phyloP scores from a whole-genome alignment of 2,113 vertebrate genomes.

The Mirza zaza region DNA sequence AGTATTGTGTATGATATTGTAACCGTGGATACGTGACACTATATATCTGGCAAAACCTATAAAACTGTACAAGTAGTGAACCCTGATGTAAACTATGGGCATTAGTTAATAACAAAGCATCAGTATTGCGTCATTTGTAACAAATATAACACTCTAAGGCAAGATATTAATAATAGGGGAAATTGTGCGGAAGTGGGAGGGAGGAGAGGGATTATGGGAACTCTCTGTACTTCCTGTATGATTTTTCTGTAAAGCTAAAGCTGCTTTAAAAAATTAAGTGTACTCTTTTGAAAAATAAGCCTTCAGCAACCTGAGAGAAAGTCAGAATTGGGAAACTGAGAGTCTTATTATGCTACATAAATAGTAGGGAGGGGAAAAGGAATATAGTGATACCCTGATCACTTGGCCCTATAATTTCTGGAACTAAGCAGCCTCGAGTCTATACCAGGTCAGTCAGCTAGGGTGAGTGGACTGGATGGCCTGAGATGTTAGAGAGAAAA shows the following conservation, averaged over 20 bases:
- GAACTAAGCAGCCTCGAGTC: background rate
- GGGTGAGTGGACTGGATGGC: background rate
- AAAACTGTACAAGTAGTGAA: background rate
- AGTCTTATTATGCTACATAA: background rate
- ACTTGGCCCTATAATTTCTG: background rate
- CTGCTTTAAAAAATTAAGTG: background rate
- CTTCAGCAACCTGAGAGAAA: background rate
- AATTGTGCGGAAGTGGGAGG: background rate
- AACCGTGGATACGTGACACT: rapidly evolving
- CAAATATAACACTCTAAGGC: no score
- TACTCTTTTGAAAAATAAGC: background rate
- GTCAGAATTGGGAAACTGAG: background rate
- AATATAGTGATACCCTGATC: background rate
- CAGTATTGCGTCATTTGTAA: background rate
- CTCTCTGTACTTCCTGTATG: background rate
- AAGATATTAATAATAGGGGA: background rate
- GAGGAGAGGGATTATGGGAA: rapidly evolving
- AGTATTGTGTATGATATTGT: background rate
- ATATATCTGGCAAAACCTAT: background rate
- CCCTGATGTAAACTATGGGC: background rate
- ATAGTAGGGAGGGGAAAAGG: no score
- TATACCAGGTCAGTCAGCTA: background rate
- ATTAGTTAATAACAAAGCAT: background rate
- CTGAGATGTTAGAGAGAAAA: background rate
- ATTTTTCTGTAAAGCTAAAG: background rate